A percentile compares a stretch with the other conserved stretches of the same genome.
Evolutionary conservation across 2,888 invertebrate genomes (phyloP).

Genomic region (Helleia helle): DNA sequence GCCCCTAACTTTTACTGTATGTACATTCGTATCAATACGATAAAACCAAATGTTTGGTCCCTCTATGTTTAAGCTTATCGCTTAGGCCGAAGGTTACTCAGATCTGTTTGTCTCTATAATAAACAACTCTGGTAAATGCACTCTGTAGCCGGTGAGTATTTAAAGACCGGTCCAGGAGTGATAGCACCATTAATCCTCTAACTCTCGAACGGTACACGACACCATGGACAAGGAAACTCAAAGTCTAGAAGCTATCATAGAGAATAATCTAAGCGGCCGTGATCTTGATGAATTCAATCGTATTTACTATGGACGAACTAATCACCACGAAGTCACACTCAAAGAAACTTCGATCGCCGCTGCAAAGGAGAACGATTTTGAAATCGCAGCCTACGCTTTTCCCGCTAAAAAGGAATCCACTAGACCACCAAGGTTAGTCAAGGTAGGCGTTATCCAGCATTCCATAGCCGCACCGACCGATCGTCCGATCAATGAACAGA

Average conservation of each 20-base stretch:
- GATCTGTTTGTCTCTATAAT: constrained; percentile 20
- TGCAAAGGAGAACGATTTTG: constrained; percentile 73
- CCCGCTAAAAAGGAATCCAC: constrained; percentile 63
- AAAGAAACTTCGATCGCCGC: constrained; percentile 66
- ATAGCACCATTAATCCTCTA: neutral
- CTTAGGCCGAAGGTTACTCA: constrained; percentile 52
- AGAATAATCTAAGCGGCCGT: constrained; percentile 52
- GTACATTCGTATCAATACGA: constrained; percentile 9
- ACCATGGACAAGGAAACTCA: constrained; percentile 56
- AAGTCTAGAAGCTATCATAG: constrained; percentile 55
- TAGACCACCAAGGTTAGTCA: constrained; percentile 82
- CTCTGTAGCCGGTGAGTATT: constrained; percentile 38
- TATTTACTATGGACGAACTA: constrained; percentile 55
- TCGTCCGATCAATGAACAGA: constrained; percentile 83
- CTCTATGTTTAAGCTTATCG: constrained; percentile 39
- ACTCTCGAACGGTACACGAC: constrained; percentile 1
- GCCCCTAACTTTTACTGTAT: neutral
- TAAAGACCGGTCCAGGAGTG: constrained; percentile 29
- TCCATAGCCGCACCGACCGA: constrained; percentile 86
- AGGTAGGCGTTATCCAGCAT: constrained; percentile 93
- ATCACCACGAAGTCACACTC: constrained; percentile 47
- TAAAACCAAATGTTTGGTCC: constrained; percentile 53
- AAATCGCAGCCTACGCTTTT: constrained; percentile 59
- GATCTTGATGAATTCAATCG: constrained; percentile 64
- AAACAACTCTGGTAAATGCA: constrained; percentile 30